These are phyloP conservation scores for Dromaius novaehollandiae DNA, from an alignment of 2,113 vertebrate species.

Conservation along the genomic window DNA sequence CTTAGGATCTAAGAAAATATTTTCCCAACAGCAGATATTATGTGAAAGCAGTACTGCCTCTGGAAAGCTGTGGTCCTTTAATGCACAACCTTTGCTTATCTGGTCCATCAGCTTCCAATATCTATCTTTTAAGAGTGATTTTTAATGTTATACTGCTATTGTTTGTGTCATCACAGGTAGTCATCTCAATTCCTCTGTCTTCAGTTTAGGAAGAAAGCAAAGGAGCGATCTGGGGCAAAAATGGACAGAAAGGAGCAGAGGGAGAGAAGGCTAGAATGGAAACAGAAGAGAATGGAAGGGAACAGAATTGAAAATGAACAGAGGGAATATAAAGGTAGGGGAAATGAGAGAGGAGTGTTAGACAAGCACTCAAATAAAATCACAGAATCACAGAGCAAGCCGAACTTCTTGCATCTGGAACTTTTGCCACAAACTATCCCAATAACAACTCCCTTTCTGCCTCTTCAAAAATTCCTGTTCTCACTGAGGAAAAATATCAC, in stretches of 20 bases:
- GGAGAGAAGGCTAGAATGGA: neutral
- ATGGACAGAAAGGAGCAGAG: neutral
- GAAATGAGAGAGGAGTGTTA: neutral
- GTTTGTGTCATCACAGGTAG: neutral
- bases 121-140: neutral
- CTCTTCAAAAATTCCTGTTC: neutral
- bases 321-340: neutral
- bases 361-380: neutral
- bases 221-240: neutral
- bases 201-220: neutral
- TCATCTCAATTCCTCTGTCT: neutral
- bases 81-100: neutral
- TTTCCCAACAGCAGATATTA: neutral
- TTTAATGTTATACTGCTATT: neutral
- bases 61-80: neutral
- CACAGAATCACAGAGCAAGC: neutral
- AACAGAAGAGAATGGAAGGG: neutral
- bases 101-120: neutral
- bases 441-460: neutral
- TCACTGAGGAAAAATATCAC: neutral
- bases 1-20: neutral
- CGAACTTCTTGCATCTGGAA: neutral
- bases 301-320: neutral
- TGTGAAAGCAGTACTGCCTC: neutral
- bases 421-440: neutral